These are phyloP conservation scores for Scaptodrosophila latifasciaeformis DNA, from an alignment of 2,888 invertebrate species.

Conservation along the genomic window DNA sequence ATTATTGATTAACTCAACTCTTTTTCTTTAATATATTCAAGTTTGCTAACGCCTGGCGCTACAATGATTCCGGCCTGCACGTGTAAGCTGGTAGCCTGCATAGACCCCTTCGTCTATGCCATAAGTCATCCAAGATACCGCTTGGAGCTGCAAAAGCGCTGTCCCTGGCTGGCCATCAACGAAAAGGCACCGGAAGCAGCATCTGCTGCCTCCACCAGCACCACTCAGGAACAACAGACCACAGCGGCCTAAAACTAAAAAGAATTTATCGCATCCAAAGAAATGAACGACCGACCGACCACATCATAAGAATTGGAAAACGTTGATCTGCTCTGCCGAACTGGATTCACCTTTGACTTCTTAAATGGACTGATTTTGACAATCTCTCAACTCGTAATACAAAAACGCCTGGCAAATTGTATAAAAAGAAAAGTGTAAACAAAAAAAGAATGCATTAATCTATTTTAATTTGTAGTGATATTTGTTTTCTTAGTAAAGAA, in stretches of 20 bases:
- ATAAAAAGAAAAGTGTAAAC: conserved; percentile 8
- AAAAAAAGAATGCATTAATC: background rate
- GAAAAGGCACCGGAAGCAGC: conserved; percentile 78
- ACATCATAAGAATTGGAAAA: conserved; percentile 4
- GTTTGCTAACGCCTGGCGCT: conserved; percentile 81
- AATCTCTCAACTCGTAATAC: conserved; percentile 1
- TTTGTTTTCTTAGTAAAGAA: conserved; percentile 13
- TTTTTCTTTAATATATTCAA: too few species aligned
- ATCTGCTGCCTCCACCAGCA: conserved; percentile 73
- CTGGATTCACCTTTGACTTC: background rate
- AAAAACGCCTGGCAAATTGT: background rate
- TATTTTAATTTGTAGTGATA: conserved; percentile 34
- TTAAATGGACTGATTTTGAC: background rate
- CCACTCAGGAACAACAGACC: conserved; percentile 59
- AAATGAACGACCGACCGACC: background rate
- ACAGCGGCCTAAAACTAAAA: conserved; percentile 54
- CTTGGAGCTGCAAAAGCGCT: conserved; percentile 85
- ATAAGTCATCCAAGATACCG: conserved; percentile 92
- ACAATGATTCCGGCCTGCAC: conserved; percentile 91
- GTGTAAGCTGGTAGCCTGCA: conserved; percentile 91
- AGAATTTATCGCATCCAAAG: too few species aligned
- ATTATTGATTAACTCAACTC: too few species aligned
- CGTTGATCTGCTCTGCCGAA: conserved; percentile 1
- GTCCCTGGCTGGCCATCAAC: conserved; percentile 84
- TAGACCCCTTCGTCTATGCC: conserved; percentile 93